phyloP scores from a whole-genome alignment of 2,888 invertebrate genomes.

The Amphipyra tragopoginis region DNA sequence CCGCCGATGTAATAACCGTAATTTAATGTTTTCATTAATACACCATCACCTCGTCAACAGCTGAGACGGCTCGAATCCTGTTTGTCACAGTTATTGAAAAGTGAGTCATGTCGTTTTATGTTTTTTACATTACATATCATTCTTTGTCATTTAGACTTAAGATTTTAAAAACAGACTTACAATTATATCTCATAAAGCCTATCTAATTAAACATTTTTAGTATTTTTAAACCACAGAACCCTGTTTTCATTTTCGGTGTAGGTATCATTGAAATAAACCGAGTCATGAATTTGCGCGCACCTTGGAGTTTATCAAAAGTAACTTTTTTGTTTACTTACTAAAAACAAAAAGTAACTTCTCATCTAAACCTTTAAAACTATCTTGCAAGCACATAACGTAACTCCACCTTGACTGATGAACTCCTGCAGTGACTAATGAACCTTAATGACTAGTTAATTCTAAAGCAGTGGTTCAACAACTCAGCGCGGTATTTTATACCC shows the following conservation, averaged over 20 bases:
- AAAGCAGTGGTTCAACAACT: conserved; percentile 38
- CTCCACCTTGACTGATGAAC: conserved; percentile 47
- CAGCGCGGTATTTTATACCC: conserved; percentile 34
- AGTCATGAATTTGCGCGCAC: no score
- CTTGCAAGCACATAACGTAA: conserved; percentile 14
- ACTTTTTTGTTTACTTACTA: background rate
- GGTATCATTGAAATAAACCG: no score
- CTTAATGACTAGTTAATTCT: conserved; percentile 58
- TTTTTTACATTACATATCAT: conserved; percentile 5
- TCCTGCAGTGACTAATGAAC: conserved; percentile 49
- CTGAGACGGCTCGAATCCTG: conserved; percentile 25
- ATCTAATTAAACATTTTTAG: no score
- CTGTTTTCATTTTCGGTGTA: no score
- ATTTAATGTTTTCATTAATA: conserved; percentile 56
- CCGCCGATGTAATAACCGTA: conserved; percentile 50
- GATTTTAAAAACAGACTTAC: background rate
- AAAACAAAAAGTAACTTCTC: conserved; percentile 3
- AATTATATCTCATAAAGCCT: background rate
- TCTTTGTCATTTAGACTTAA: background rate
- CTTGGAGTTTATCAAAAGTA: no score
- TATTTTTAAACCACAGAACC: no score
- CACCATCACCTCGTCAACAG: conserved; percentile 51
- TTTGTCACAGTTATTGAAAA: conserved; percentile 54
- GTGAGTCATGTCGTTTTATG: conserved; percentile 20
- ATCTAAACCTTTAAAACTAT: conserved; percentile 16